These are phyloP conservation scores for Thera obeliscata DNA, from an alignment of 2,888 invertebrate species.

Conservation along the genomic window DNA sequence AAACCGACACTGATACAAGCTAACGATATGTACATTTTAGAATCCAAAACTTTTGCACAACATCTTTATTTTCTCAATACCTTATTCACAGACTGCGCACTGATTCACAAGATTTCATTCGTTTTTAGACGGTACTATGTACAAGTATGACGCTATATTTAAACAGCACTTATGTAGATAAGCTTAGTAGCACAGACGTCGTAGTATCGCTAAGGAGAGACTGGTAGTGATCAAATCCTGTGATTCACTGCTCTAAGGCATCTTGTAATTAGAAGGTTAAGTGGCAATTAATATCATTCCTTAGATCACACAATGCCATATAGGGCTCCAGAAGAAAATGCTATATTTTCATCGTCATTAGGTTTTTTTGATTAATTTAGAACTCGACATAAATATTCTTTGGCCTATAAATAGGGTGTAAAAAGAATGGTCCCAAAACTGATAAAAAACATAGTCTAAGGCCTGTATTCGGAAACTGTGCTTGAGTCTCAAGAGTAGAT, in stretches of 20 bases:
- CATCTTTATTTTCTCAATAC: slow-evolving; percentile 5
- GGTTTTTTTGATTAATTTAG: slow-evolving; percentile 3
- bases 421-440: neutral
- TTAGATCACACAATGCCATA: slow-evolving; percentile 34
- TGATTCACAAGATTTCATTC: slow-evolving; percentile 42
- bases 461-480: too few relatives aligned
- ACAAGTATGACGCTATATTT: slow-evolving; percentile 55
- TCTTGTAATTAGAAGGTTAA: slow-evolving; percentile 70
- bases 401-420: neutral
- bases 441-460: neutral
- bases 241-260: slow-evolving; percentile 65
- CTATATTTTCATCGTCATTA: neutral
- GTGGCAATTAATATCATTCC: slow-evolving; percentile 64
- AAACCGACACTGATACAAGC: slow-evolving; percentile 3
- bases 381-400: neutral
- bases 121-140: slow-evolving; percentile 41
- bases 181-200: slow-evolving; percentile 63
- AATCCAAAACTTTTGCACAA: slow-evolving; percentile 19
- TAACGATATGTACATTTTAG: neutral
- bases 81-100: slow-evolving; percentile 24
- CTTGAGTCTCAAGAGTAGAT: too few relatives aligned
- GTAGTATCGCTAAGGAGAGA: slow-evolving; percentile 58
- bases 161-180: slow-evolving; percentile 71
- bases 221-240: slow-evolving; percentile 74
- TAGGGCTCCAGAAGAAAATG: slow-evolving; percentile 1